These are phyloP conservation scores for Noctuana brunneofusca DNA, from an alignment of 2,888 invertebrate species.

Conservation along the genomic window DNA sequence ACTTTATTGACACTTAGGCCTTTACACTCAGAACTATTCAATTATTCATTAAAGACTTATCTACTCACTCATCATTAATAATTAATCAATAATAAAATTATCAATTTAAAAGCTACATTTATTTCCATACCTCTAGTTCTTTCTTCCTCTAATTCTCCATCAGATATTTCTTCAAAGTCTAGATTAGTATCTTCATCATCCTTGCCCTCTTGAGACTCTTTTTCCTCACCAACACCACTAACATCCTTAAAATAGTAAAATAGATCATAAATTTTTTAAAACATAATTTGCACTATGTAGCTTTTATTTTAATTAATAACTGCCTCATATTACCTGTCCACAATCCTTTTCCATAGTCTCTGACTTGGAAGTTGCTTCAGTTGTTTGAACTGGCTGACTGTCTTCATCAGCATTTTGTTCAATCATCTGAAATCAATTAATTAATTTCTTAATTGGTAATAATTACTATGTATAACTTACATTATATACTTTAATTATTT, in stretches of 20 bases:
- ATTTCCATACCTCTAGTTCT: conserved; percentile 76
- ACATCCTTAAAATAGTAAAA: conserved; percentile 56
- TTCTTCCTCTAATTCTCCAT: conserved; percentile 94
- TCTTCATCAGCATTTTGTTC: conserved; percentile 73
- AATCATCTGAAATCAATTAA: conserved; percentile 59
- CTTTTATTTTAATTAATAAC: too few relatives aligned
- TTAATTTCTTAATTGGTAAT: too few relatives aligned
- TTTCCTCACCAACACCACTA: conserved; percentile 69
- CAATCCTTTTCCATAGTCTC: conserved; percentile 71
- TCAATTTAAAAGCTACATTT: not conserved
- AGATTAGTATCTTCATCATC: conserved; percentile 87
- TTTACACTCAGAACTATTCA: too few relatives aligned
- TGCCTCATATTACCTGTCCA: conserved; percentile 64
- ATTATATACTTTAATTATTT: too few relatives aligned
- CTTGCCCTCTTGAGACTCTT: conserved; percentile 78
- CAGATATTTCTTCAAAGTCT: conserved; percentile 95
- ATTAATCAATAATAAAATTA: not conserved
- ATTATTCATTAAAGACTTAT: too few relatives aligned
- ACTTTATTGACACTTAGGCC: too few relatives aligned
- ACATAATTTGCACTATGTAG: too few relatives aligned
- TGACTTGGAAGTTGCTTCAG: conserved; percentile 61
- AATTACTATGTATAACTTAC: too few relatives aligned
- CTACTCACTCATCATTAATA: too few relatives aligned
- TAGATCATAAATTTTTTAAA: not conserved
- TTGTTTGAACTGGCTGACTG: conserved; percentile 60